Evolutionary conservation across 2,113 vertebrate genomes (phyloP), one percentile per base, ranked within the genome.

Genomic region (Phaetusa simplex): DNA sequence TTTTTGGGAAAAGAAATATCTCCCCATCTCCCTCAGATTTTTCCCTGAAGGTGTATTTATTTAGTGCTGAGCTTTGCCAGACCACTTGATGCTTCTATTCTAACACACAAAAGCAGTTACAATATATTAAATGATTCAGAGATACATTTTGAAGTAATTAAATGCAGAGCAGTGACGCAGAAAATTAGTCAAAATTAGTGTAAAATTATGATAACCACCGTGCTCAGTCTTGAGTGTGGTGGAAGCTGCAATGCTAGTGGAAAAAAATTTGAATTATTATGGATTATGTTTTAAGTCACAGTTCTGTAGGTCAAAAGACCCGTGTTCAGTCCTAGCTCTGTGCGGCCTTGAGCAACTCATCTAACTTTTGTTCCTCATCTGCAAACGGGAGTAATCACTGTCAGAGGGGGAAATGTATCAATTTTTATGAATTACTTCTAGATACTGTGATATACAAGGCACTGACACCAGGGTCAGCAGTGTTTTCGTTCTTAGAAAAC

Each of bases 181-280:
- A 96, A 97, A 97, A 96, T 95, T 65, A 84, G 94, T 86, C 27
- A 84, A 92, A 96, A 94, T 95, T 85, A 82, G 95, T 95, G 81
- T 95, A 79, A 95, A 97, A 91, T 93, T 93, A 45, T 91, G 77
- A 90, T 87, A 89, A 89, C 84, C 77, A 73, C 73, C 23, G 20
- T 77, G 32, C 77, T 89, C 77, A 74, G 52, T 69, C 65, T 50
- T 80, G 27, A 76, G 23, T 72, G 17, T 2, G 9, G 52, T 71
- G 52, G 40, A 84, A 91, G 62, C 45, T 89, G 83, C 36, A 82
- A n/a, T 79, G 61, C 20, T 74, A 70, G 47, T 32, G 30, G 61
- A 34, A 83, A 83, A 87, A 88, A 76, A 30, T 4, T 34, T 50
- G 52, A 92, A 86, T 45, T 45, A 45, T 45, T 45, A 45, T 19